Percentiles rank a stretch among this genome's conserved stretches.
Evolutionary conservation across 2,797 vertebrate species (phyloP).

Genomic region (Lindbergichthys nudifrons): DNA sequence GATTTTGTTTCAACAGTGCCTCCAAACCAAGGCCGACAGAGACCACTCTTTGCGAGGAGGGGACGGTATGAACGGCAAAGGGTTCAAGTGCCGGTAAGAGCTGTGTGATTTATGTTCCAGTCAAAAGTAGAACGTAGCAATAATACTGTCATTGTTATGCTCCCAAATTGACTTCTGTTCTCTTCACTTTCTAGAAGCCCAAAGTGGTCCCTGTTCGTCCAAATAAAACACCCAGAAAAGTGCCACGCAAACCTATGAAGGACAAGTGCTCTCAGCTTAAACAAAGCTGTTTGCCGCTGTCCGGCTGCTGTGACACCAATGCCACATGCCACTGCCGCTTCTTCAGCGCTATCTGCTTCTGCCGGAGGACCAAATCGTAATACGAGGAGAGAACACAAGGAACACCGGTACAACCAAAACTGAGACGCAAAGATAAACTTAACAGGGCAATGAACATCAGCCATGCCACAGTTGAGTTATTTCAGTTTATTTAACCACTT

Average conservation of each 20-base stretch:
- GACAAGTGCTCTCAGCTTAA: constrained; percentile 82
- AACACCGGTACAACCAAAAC: background rate
- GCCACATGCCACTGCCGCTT: constrained; percentile 90
- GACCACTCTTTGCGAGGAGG: constrained; percentile 73
- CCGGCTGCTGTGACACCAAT: constrained; percentile 86
- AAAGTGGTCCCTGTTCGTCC: constrained; percentile 8
- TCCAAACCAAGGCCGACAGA: constrained; percentile 40
- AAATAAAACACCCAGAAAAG: background rate
- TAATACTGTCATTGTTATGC: background rate
- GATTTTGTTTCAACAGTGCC: constrained; percentile 46
- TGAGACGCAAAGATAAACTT: background rate
- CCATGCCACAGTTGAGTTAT: background rate
- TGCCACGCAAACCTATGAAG: background rate
- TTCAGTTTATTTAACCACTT: background rate
- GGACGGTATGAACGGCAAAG: constrained; percentile 58
- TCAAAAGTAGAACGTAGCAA: background rate
- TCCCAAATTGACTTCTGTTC: constrained; percentile 10
- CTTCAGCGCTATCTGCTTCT: constrained; percentile 89
- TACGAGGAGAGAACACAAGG: constrained; percentile 47
- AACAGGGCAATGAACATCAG: background rate
- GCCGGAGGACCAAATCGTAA: constrained; percentile 78
- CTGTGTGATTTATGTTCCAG: background rate
- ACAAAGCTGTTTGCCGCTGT: constrained; percentile 87
- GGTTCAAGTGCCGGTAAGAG: constrained; percentile 53
- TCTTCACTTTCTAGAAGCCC: constrained; percentile 50